phyloP scores from a whole-genome alignment of 2,888 invertebrate genomes.

The Amaurobius ferox region DNA sequence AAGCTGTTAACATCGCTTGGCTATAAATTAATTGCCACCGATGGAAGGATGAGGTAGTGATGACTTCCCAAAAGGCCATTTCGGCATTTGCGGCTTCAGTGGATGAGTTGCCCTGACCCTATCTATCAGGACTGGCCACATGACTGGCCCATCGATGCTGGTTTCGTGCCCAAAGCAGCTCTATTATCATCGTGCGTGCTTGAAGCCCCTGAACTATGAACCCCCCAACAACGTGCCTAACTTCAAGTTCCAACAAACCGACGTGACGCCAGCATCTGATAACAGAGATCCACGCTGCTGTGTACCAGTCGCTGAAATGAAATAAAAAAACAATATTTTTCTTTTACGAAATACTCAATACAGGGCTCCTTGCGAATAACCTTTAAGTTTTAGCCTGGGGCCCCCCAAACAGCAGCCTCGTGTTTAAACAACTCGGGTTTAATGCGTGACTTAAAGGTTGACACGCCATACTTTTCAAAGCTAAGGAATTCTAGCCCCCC shows the following conservation, averaged over 20 bases:
- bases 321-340: constrained; percentile 54
- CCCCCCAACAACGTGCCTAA: constrained; percentile 57
- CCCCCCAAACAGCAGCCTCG: constrained; percentile 29
- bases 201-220: constrained; percentile 53
- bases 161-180: constrained; percentile 65
- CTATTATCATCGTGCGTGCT: constrained; percentile 68
- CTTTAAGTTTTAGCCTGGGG: constrained; percentile 55
- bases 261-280: constrained; percentile 70
- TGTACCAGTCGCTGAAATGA: constrained; percentile 49
- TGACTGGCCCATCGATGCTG: constrained; percentile 46
- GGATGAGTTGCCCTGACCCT: constrained; percentile 45
- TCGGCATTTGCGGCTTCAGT: constrained; percentile 27
- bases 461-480: constrained; percentile 55
- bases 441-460: constrained; percentile 65
- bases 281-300: constrained; percentile 60
- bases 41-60: constrained; percentile 37
- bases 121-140: constrained; percentile 72
- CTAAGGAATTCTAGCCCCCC: constrained; percentile 35
- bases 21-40: constrained; percentile 45
- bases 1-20: constrained; percentile 52
- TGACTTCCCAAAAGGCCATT: constrained; percentile 56
- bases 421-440: constrained; percentile 67
- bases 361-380: constrained; percentile 63
- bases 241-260: constrained; percentile 66
- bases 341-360: constrained; percentile 53